Evolutionary conservation across 2,888 invertebrate genomes (phyloP), one percentile per base, ranked within the genome.

Genomic region (Theodoxus fluviatilis): DNA sequence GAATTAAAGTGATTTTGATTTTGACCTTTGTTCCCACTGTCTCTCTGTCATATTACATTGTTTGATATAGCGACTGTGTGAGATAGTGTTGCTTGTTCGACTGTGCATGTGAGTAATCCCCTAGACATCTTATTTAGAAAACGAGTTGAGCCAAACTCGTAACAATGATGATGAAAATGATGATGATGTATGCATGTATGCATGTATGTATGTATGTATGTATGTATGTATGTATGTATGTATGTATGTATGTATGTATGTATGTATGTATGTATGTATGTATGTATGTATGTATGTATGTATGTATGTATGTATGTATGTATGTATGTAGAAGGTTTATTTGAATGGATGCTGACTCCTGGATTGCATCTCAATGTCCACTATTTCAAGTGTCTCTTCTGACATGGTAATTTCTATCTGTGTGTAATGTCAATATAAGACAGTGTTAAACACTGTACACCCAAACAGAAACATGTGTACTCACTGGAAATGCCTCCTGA

Each of bases 261-360:
- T 37, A 43, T 59, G 63, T 72, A 66, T 69, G 61, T 73, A 70
- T 71, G 64, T 71, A 68, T 69, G 66, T 70, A 70, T 72, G 57
- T 71, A 70, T 72, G 43, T 69, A 67, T 73, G 47, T 73, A 55
- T 73, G 47, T 70, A 69, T 69, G 43, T 71, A 65, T 67, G 55
- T 69, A 73, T 67, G 47, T 67, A 66, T 22, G 43, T 35, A 65
- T 43, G 31, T 35, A 65, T 35, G 31, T 22, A 65, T 43, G 43
- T 22, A 40, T 33, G 28, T 15, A 31, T 33, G 28, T 15, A 31
- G 31, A 31, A 0, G 28, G 31, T 57, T 12, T 57, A 28, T 57
- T 15, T 57, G 31, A 31, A 1, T 57, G n/a, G n/a, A n/a, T n/a
- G n/a, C n/a, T n/a, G n/a, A 12, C 33, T 15, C 33, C 57, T 22